Conservation (phyloP, 2,888 invertebrate species). For the Tenthredo notha region DNA sequence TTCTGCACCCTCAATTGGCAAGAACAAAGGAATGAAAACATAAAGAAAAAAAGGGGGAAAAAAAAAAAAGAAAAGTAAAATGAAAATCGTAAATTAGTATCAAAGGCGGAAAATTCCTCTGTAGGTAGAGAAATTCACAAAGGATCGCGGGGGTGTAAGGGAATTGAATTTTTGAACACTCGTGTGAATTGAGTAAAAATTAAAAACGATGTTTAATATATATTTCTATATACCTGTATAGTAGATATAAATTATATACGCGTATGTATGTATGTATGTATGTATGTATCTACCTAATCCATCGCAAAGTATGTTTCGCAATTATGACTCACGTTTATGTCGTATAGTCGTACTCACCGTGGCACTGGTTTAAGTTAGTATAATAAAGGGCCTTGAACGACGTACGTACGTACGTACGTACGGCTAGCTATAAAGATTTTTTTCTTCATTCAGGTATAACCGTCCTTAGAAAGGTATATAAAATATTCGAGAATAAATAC, state of each 20-base stretch:
- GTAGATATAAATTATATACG: neutral
- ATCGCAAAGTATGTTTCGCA: neutral
- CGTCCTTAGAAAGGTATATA: slow-evolving; percentile 2
- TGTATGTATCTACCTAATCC: neutral
- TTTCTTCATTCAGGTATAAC: neutral
- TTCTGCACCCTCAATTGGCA: neutral
- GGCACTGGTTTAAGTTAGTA: neutral
- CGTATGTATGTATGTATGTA: neutral
- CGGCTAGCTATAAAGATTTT: neutral
- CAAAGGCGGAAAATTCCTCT: neutral
- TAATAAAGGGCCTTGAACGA: slow-evolving; percentile 17
- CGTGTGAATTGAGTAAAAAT: neutral
- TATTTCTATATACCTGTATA: neutral
- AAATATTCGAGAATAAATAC: neutral
- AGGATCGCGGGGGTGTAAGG: neutral
- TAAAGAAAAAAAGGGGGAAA: neutral
- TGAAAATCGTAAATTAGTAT: neutral
- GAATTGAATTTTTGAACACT: neutral
- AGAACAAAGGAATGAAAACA: neutral
- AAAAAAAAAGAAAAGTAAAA: neutral
- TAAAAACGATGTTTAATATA: neutral
- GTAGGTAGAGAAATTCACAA: neutral
- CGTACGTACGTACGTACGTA: neutral
- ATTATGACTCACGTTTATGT: neutral
- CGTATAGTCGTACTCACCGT: neutral